Conservation (phyloP, 2,113 vertebrate species). For the Chlamydotis undulata region DNA sequence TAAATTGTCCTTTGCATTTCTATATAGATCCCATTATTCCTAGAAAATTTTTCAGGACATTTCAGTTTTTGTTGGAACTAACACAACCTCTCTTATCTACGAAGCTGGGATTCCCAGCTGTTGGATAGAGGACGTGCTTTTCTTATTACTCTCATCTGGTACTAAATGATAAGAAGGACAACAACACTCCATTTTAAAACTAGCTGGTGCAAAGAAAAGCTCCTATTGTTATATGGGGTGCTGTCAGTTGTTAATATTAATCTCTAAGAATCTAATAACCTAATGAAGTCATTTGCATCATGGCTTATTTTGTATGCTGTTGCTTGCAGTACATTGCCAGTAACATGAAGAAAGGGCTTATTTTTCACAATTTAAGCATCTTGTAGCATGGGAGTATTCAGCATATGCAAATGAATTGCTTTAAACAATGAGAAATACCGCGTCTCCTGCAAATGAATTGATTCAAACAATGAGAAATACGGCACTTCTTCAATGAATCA, state of each 20-base stretch:
- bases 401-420: conserved; percentile 24
- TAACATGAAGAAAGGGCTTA: conserved; percentile 40
- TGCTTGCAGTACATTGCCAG: not conserved
- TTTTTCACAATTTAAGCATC: conserved; percentile 54
- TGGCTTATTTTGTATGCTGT: not conserved
- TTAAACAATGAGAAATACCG: conserved; percentile 37
- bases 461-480: conserved; percentile 33
- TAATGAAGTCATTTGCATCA: conserved; percentile 68
- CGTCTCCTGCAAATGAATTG: conserved; percentile 3
- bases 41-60: conserved; percentile 56
- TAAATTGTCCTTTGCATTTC: conserved; percentile 70
- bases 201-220: conserved; percentile 54
- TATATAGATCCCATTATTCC: conserved; percentile 72
- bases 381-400: conserved; percentile 3
- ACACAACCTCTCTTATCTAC: conserved; percentile 74
- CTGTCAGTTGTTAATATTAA: conserved; percentile 70
- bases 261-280: conserved; percentile 72
- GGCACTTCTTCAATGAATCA: not conserved
- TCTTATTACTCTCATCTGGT: conserved; percentile 69
- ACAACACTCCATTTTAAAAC: conserved; percentile 61
- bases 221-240: conserved; percentile 50
- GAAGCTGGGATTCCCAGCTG: conserved; percentile 73
- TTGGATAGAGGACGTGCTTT: conserved; percentile 59
- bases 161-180: conserved; percentile 72
- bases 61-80: conserved; percentile 63